Base-by-base conservation (phyloP, 2,888 invertebrate species). In the Diachrysia chrysitis region DNA sequence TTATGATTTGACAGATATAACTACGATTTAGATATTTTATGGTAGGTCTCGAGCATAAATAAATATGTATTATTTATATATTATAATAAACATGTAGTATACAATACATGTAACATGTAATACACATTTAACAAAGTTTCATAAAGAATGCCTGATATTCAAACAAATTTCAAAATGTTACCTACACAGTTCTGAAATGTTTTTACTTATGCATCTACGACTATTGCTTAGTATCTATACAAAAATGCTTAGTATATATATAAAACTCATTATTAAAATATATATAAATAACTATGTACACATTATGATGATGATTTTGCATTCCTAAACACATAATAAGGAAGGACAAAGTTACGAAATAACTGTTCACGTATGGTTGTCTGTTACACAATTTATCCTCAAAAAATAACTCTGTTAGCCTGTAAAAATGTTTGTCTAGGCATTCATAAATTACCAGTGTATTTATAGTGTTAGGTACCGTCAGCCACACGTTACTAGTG, bases 281-380 rank as follows among this genome's bases (percentile, higher is more conserved):
- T n/a, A n/a, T n/a, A n/a, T 55, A 21, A 57, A 21, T 19, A 32
- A 48, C 62, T 9, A 56, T 19, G 3, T 59, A 63, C 65, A 68
- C 76, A 58, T n/a, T n/a, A n/a, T n/a, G n/a, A 71, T 60, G 46
- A 53, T 55, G 63, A 68, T 71, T 76, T 67, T 48, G 54, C 60
- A 57, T 48, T 64, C 58, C 5, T n/a, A 12, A 5, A 17, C 35
- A 21, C 4, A 55, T 21, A 68, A 79, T 56, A 62, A 64, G 79
- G 79, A 79, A 79, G 79, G 79, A 79, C 71, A 79, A 70, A 63
- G 29, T 64, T 57, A 56, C 57, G 56, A 58, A 59, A 53, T 73
- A 69, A 68, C 67, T 59, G 37, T 65, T 29, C 23, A 58, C 37
- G 12, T n/a, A 70, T 61, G 58, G 60, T 66, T 70, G 60, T 68